Base-by-base conservation (phyloP, 2,888 invertebrate species). In the Parnassius apollo region DNA sequence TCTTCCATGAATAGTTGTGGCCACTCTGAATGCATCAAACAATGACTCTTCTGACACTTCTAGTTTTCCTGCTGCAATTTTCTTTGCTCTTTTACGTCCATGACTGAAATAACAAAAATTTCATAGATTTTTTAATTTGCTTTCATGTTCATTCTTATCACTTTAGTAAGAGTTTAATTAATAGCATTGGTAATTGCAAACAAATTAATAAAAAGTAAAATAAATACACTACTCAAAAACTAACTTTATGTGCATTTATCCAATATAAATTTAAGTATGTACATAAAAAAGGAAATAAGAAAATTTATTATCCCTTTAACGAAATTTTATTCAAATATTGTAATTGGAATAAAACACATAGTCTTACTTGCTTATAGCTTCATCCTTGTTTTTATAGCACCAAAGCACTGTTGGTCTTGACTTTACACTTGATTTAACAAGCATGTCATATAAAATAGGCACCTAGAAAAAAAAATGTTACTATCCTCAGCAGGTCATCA, bases 361-460 rank as follows among this genome's bases (percentile, higher is more conserved):
- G 60, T 58, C 86, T 83, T 85, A 95, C 96, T 96, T 96, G 88
- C 96, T 96, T 70, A 97, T 97, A 42, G 96, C 97, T 73, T 98
- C 94, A 80, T 98, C 97, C 70, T 94, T 94, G 72, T 94, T 99
- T 93, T 99, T 99, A 85, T 99, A 99, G 83, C 99, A 99, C 99
- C 99, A 99, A 10, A 99, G 88, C 1, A 99, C 98, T 52, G 96
- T 96, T 0, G 99, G 99, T 50, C 99, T 93, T 0, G 98, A 95
- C 86, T 98, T 98, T 0, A 99, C 96, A 57, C 96, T 95, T 1
- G 99, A 96, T 89, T 99, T 99, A 0, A 98, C 96, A 53, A 99
- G 89, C 95, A 99, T 98, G 80, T 99, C 99, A 92, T 99, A 99
- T 3, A 99, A 91, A 81, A 99, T 97, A 7, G 98, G 98, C 12